Conservation (phyloP, 2,797 vertebrate species). For the Clarias platycephalus region DNA sequence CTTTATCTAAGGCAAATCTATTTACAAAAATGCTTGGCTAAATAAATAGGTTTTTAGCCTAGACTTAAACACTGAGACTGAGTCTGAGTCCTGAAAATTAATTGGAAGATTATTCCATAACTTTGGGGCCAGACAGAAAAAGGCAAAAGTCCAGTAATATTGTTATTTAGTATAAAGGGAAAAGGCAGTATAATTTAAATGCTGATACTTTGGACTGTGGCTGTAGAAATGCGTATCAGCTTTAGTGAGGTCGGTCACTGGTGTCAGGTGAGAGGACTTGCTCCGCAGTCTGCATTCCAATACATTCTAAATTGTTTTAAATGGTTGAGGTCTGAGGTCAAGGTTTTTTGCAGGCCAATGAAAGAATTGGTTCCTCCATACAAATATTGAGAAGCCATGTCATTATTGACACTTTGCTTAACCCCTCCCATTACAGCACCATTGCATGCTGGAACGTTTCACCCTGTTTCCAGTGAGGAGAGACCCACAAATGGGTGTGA, state of each 20-base stretch:
- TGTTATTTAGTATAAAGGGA: no score
- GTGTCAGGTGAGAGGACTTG: not conserved
- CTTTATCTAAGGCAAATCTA: no score
- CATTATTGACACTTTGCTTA: no score
- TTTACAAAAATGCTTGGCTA: no score
- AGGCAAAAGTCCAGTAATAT: no score
- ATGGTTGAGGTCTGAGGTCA: not conserved
- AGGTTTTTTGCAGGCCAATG: not conserved
- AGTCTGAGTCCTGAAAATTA: no score
- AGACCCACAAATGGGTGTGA: not conserved
- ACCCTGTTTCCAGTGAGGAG: not conserved
- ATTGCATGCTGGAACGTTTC: not conserved
- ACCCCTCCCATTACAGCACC: not conserved
- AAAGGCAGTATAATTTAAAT: no score
- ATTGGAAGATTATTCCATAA: no score
- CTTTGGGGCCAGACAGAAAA: no score
- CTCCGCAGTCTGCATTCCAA: not conserved
- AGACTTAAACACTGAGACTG: no score
- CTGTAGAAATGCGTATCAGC: not conserved
- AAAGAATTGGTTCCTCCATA: not conserved
- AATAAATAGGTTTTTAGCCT: no score
- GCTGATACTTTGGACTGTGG: not conserved
- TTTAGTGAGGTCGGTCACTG: not conserved
- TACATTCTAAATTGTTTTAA: not conserved
- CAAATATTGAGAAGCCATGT: not conserved